These are phyloP conservation scores for Ictidomys tridecemlineatus DNA, from an alignment of 2,113 vertebrate species.

Conservation along the genomic window DNA sequence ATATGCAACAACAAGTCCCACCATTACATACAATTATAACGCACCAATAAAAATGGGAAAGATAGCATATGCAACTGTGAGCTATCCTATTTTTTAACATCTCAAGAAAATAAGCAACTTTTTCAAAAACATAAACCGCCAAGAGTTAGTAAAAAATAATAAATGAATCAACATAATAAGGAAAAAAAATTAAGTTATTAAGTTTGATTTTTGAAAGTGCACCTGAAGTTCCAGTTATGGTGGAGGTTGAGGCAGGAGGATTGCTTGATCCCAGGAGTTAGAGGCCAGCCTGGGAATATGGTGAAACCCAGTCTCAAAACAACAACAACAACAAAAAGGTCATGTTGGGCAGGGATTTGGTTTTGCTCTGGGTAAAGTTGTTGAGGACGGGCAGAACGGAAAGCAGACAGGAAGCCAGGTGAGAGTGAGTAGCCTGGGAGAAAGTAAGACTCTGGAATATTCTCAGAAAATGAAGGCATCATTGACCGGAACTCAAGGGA, in stretches of 20 bases:
- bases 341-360: background rate
- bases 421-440: too few species aligned
- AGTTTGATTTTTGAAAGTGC: background rate
- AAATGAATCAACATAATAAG: background rate
- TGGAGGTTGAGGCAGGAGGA: background rate
- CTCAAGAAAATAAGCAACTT: background rate
- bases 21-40: too few species aligned
- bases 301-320: background rate
- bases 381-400: accelerated
- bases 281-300: background rate
- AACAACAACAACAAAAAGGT: too few species aligned
- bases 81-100: background rate
- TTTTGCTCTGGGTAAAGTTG: background rate
- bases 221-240: background rate
- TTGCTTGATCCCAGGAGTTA: too few species aligned
- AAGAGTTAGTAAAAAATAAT: background rate
- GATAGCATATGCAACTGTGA: background rate
- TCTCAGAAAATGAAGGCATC: background rate
- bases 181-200: background rate
- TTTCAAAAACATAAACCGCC: background rate
- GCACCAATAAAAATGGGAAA: too few species aligned
- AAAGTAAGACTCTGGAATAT: background rate
- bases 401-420: background rate
- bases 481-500: background rate
- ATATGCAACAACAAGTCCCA: too few species aligned